These are phyloP conservation scores for Pteronotus mesoamericanus DNA, from an alignment of 2,797 vertebrate species.

Conservation along the genomic window DNA sequence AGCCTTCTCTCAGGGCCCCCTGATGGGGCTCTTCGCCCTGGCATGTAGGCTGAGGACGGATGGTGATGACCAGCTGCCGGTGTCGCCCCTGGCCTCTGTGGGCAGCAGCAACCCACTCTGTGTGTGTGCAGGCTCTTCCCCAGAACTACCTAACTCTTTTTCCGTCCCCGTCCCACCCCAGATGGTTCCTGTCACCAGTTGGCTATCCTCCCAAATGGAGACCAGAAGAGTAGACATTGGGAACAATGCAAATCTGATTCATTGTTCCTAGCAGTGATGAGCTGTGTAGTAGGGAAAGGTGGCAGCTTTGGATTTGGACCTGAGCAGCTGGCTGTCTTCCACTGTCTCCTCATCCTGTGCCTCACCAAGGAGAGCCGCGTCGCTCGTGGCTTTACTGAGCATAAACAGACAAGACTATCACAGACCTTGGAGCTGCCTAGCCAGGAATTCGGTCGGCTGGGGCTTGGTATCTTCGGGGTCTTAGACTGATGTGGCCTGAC, in stretches of 20 bases:
- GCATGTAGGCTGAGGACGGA: background rate
- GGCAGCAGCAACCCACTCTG: background rate
- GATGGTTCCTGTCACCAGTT: background rate
- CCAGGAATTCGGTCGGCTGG: background rate
- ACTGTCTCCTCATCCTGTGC: background rate
- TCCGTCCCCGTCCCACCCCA: no score
- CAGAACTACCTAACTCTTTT: background rate
- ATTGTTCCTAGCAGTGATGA: background rate
- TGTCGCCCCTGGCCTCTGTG: background rate
- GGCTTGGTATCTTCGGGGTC: fast-evolving
- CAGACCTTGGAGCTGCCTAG: background rate
- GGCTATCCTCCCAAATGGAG: background rate
- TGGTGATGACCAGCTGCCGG: background rate
- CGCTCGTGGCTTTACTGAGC: background rate
- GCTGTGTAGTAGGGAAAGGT: background rate
- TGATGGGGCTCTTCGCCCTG: background rate
- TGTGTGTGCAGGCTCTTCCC: background rate
- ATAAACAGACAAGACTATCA: background rate
- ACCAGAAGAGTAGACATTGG: background rate
- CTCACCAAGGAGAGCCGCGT: background rate
- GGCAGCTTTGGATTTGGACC: background rate
- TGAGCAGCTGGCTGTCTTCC: background rate
- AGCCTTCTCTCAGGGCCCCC: background rate
- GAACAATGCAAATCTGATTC: background rate
- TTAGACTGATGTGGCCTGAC: background rate